Evolutionary conservation across 2,113 vertebrate genomes (phyloP).

Genomic region (Mustela lutreola): DNA sequence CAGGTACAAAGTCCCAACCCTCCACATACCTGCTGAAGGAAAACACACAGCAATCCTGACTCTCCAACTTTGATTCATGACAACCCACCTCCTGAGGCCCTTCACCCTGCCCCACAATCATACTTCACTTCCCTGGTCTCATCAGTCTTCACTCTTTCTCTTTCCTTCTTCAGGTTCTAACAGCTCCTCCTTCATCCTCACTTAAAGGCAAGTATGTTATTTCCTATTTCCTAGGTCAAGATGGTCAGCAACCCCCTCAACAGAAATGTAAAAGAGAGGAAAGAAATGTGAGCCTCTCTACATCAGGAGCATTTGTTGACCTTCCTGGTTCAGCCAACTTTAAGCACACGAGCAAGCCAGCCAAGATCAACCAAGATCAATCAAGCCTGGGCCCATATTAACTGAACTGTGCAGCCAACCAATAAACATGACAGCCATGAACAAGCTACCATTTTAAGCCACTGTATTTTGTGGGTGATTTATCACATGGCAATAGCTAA

Average conservation of each 20-base stretch:
- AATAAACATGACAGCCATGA: background rate
- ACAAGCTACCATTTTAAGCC: background rate
- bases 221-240: background rate
- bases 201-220: background rate
- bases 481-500: background rate
- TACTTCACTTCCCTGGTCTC: background rate
- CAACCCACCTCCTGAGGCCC: background rate
- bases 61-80: background rate
- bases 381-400: background rate
- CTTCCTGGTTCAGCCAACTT: too few relatives aligned
- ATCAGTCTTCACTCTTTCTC: background rate
- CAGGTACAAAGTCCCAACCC: too few relatives aligned
- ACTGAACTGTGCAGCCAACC: background rate
- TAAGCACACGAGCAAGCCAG: background rate
- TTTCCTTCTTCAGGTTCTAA: background rate
- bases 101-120: too few relatives aligned
- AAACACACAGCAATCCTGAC: background rate
- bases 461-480: background rate
- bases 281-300: background rate
- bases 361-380: background rate
- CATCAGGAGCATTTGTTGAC: background rate
- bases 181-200: background rate
- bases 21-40: background rate
- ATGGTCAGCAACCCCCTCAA: too few relatives aligned
- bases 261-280: background rate